Evolutionary conservation across 2,888 invertebrate species (phyloP).

Genomic region (Eilema depressum): DNA sequence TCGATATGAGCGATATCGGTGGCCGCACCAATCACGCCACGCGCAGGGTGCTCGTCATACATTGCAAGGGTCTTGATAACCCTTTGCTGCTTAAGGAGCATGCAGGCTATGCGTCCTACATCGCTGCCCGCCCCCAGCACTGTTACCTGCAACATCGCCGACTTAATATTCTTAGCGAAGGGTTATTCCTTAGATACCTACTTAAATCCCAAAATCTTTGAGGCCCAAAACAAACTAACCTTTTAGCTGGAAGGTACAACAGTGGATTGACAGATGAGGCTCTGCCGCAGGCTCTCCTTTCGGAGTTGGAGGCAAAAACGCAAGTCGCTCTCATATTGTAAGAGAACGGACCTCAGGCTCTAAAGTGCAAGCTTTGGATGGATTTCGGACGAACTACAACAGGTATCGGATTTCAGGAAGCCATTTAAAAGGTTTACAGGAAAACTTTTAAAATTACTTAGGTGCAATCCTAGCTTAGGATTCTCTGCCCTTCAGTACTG

Average conservation of each 20-base stretch:
- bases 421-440: no score
- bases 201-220: background rate
- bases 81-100: slow-evolving; percentile 77
- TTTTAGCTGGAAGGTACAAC: background rate
- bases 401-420: background rate
- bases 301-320: background rate
- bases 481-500: no score
- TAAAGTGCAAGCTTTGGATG: background rate
- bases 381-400: background rate
- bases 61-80: slow-evolving; percentile 69
- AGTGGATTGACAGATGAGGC: background rate
- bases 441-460: no score
- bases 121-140: slow-evolving; percentile 78
- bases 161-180: background rate
- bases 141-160: slow-evolving; percentile 66
- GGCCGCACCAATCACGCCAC: slow-evolving; percentile 71
- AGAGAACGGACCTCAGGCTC: background rate
- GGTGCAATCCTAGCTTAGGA: background rate
- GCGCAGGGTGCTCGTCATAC: slow-evolving; percentile 69
- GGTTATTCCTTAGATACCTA: background rate
- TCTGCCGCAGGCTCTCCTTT: background rate
- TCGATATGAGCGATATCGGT: slow-evolving; percentile 79
- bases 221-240: background rate
- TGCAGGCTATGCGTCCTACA: slow-evolving; percentile 70
- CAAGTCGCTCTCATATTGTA: background rate